These are phyloP conservation scores for Cynocephalus volans DNA, from an alignment of 2,113 vertebrate genomes.

Conservation along the genomic window DNA sequence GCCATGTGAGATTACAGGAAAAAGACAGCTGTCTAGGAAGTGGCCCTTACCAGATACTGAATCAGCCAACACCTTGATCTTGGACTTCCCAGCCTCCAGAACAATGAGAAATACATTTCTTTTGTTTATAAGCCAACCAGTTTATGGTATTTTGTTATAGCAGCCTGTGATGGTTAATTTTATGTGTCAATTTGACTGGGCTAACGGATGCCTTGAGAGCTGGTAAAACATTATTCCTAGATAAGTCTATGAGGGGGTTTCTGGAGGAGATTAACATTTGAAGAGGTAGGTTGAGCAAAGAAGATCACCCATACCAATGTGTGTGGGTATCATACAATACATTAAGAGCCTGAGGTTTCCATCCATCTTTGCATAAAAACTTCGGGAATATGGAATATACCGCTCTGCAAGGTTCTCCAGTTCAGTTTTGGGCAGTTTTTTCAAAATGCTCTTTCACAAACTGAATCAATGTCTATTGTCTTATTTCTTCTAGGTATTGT, in stretches of 20 bases:
- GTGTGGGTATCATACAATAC: neutral
- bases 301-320: neutral
- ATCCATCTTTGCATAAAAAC: neutral
- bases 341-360: neutral
- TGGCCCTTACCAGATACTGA: neutral
- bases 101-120: neutral
- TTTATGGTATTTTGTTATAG: neutral
- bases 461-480: neutral
- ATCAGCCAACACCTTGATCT: neutral
- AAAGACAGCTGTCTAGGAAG: neutral
- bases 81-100: neutral
- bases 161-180: neutral
- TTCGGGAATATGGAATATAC: neutral
- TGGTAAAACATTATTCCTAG: neutral
- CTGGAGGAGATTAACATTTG: neutral
- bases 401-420: neutral
- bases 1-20: neutral
- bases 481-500: neutral
- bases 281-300: neutral
- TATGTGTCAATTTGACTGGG: neutral
- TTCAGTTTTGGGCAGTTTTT: neutral
- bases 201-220: neutral
- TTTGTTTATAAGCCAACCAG: neutral
- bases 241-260: neutral
- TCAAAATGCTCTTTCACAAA: neutral